Evolutionary conservation across 1,140 invertebrate genomes (phyloP).

Genomic region (Hylaeus anthracinus): DNA sequence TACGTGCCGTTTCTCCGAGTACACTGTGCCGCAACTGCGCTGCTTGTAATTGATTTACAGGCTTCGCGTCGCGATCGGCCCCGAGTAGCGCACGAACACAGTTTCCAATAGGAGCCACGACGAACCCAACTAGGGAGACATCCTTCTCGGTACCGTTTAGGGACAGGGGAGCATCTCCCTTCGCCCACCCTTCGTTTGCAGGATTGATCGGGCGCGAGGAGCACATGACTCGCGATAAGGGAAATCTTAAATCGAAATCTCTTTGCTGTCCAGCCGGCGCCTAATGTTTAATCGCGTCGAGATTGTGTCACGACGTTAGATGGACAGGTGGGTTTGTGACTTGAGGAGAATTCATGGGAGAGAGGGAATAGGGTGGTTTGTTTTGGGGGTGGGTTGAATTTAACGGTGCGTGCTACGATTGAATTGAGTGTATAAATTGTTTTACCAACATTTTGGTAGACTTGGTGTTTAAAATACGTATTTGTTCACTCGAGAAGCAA

Average conservation of each 20-base stretch:
- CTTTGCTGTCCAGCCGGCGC: background rate
- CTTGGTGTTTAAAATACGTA: too few relatives aligned
- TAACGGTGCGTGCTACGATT: too few relatives aligned
- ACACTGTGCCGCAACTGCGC: conserved; percentile 47
- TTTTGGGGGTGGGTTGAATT: too few relatives aligned
- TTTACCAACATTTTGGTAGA: too few relatives aligned
- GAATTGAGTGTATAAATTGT: too few relatives aligned
- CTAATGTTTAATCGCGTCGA: background rate
- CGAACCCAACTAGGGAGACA: conserved; percentile 35
- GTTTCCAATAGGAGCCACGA: conserved; percentile 20
- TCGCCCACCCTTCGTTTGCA: conserved; percentile 24
- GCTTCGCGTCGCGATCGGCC: conserved; percentile 62
- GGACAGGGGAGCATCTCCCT: conserved; percentile 4
- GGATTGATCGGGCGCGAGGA: conserved; percentile 37
- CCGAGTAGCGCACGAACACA: conserved; percentile 24
- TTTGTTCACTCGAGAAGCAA: too few relatives aligned
- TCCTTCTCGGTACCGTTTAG: conserved; percentile 54
- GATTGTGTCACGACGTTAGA: background rate
- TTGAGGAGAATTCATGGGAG: too few relatives aligned
- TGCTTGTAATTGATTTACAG: conserved; percentile 80
- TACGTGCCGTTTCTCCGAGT: conserved; percentile 76
- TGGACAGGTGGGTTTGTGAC: background rate
- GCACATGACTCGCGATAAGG: conserved; percentile 17
- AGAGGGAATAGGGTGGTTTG: too few relatives aligned
- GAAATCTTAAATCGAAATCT: conserved; percentile 5